Evolutionary conservation across 2,797 vertebrate genomes (phyloP).

Genomic region (Gymnopithys bicolor): DNA sequence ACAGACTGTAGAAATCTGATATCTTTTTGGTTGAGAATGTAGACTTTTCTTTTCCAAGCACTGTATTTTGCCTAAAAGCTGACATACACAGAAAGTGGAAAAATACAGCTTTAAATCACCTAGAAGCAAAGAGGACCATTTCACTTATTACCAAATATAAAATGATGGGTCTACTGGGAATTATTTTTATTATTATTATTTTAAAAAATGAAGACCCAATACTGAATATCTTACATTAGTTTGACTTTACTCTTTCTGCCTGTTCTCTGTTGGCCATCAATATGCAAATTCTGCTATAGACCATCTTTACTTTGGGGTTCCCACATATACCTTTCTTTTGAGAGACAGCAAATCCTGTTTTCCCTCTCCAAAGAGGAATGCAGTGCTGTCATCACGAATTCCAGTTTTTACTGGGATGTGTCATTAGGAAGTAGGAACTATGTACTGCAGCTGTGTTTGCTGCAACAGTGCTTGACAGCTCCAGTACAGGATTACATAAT

Average conservation of each 20-base stretch:
- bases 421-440: not conserved
- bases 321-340: not conserved
- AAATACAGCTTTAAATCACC: not conserved
- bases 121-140: not conserved
- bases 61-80: not conserved
- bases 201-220: not conserved
- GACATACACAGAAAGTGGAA: not conserved
- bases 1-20: not conserved
- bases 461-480: not conserved
- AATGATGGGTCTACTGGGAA: not conserved
- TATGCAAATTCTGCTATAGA: not conserved
- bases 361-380: not conserved
- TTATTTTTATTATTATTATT: not conserved
- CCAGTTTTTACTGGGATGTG: not conserved
- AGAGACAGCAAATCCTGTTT: not conserved
- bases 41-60: not conserved
- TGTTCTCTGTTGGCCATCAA: not conserved
- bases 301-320: not conserved
- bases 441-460: not conserved
- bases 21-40: not conserved
- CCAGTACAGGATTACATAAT: not conserved
- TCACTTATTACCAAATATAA: not conserved
- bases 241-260: not conserved
- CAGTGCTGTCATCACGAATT: not conserved
- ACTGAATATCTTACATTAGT: not conserved